Evolutionary conservation across 2,113 vertebrate species (phyloP), one percentile per base, ranked within the genome.

Genomic region (Conger conger): DNA sequence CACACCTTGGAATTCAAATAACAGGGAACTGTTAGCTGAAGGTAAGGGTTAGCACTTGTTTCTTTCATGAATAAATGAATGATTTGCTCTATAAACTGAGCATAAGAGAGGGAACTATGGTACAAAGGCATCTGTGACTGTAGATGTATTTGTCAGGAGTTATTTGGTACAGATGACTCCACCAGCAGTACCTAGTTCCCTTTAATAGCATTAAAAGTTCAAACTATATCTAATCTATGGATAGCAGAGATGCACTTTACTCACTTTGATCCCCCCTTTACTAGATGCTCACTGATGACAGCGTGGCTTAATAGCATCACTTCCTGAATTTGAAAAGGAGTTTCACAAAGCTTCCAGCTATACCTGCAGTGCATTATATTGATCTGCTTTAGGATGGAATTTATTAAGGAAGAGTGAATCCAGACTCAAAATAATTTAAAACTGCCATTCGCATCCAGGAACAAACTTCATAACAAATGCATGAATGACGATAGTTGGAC

Each of bases 311-410:
- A 36, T 78, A 16, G 36, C n/a, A 78, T 78, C 13, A 78, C 36
- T 78, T 78, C 30, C 76, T 78, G 76, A n/a, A 18, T 78, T 78
- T 38, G 15, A 78, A 73, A 73, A 73, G 68, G 33, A n/a, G 68
- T 73, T 73, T 73, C 33, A 11, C 68, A 30, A 33, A 73, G 68
- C 68, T 73, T 73, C n/a, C 68, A 73, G 68, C 18, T 78, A 20
- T 20, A 78, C 76, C 76, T 78, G 76, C 38, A 38, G 17, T 78
- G 76, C 37, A 78, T 78, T 78, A 38, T 30, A 18, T 38, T 30
- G 35, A 16, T 73, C n/a, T 33, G n/a, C 3, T 78, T 78, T 78
- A 38, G 16, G 36, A 78, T 78, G 76, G 35, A 36, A 38, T 78
- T 37, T 8, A 78, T 78, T 77, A 37, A 4, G 20, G 76, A 38